phyloP scores from a whole-genome alignment of 2,113 vertebrate species.

The Pelvicachromis taeniatus region DNA sequence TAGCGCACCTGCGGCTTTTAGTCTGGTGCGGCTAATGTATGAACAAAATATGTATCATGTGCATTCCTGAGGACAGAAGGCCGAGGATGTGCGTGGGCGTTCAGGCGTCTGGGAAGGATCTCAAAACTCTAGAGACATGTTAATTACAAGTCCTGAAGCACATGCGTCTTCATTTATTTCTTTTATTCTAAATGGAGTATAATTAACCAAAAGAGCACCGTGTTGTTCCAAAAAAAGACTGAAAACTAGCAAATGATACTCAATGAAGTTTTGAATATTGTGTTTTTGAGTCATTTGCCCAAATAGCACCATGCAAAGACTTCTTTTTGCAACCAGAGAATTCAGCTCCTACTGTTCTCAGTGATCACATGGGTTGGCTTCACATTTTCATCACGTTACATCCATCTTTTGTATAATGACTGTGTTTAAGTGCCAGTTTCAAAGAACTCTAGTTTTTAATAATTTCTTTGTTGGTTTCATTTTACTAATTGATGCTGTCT shows the following conservation, averaged over 20 bases:
- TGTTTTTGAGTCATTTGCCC: neutral
- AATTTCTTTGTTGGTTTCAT: neutral
- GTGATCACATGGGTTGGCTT: neutral
- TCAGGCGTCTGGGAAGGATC: too few relatives aligned
- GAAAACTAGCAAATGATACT: neutral
- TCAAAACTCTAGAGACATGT: too few relatives aligned
- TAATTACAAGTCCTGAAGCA: neutral
- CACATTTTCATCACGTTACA: neutral
- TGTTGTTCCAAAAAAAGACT: neutral
- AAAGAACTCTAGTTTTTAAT: neutral
- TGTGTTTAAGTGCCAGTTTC: neutral
- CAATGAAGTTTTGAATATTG: neutral
- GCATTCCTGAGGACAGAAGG: too few relatives aligned
- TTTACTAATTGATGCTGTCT: neutral
- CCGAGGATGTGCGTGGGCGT: too few relatives aligned
- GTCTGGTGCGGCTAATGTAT: too few relatives aligned
- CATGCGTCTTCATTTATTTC: neutral
- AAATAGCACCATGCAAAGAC: neutral
- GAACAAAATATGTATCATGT: too few relatives aligned
- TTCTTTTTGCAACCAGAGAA: neutral
- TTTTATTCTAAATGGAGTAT: neutral
- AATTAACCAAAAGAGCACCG: neutral
- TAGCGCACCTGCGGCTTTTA: too few relatives aligned
- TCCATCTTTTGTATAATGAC: neutral
- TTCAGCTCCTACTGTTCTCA: neutral